Evolutionary conservation across 2,888 invertebrate species (phyloP).

Genomic region (Cheilosia grossa): DNA sequence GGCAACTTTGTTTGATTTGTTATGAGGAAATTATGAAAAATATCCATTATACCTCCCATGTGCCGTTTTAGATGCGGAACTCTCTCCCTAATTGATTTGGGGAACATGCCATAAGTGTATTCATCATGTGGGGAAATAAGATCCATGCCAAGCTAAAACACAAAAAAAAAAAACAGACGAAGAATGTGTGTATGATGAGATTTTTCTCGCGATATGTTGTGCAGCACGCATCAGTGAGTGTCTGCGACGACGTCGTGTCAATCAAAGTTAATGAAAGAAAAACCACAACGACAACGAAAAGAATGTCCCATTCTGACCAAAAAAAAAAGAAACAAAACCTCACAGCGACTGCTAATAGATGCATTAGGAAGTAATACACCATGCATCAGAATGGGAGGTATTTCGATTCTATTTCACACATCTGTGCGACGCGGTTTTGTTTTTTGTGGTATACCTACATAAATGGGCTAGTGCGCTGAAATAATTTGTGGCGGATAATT

Average conservation of each 20-base stretch:
- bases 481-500: too few relatives aligned
- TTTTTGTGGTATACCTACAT: too few relatives aligned
- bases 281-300: neutral
- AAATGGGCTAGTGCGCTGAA: too few relatives aligned
- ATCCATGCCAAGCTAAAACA: constrained; percentile 5
- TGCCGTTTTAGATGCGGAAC: neutral
- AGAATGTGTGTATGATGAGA: neutral
- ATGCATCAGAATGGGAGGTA: constrained; percentile 31
- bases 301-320: constrained; percentile 65
- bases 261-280: constrained; percentile 59
- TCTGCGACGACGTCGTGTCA: constrained; percentile 57
- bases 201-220: constrained; percentile 34
- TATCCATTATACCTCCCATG: neutral
- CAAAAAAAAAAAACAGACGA: constrained; percentile 30
- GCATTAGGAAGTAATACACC: constrained; percentile 42
- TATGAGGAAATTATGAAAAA: constrained; percentile 14
- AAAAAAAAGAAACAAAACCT: constrained; percentile 20
- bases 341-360: constrained; percentile 49
- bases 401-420: constrained; percentile 17
- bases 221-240: constrained; percentile 31
- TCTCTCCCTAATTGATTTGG: constrained; percentile 38
- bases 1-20: neutral
- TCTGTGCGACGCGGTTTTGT: neutral
- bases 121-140: constrained; percentile 40
- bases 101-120: constrained; percentile 16